phyloP scores from a whole-genome alignment of 2,113 vertebrate genomes.

The Mustelus asterias region DNA sequence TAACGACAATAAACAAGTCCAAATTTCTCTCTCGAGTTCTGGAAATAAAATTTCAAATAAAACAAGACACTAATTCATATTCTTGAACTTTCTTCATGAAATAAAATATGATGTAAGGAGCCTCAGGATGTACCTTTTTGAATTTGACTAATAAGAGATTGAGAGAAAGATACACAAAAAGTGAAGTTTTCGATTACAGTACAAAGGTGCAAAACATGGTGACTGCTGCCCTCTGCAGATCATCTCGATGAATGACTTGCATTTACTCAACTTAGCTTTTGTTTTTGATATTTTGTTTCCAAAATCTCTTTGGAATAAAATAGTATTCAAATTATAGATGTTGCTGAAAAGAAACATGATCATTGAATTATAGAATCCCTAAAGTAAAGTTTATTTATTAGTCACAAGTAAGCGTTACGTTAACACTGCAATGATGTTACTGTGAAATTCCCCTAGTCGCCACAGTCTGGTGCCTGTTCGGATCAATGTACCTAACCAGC shows the following conservation, averaged over 20 bases:
- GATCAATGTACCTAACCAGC: too few species aligned
- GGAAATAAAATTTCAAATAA: background rate
- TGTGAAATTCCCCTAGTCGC: too few species aligned
- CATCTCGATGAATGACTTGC: background rate
- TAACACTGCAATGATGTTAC: too few species aligned
- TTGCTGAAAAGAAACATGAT: too few species aligned
- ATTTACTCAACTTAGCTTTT: background rate
- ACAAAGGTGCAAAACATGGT: background rate
- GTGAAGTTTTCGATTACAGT: background rate
- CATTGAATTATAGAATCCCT: too few species aligned
- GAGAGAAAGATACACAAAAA: background rate
- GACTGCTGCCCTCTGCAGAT: constrained; percentile 37
- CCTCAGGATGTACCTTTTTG: background rate
- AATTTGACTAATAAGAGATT: background rate
- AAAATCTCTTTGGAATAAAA: background rate
- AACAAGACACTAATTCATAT: background rate
- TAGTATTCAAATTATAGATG: background rate
- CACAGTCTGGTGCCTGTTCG: too few species aligned
- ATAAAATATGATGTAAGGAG: background rate
- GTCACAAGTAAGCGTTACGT: too few species aligned
- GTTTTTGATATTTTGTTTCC: background rate
- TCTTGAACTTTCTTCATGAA: background rate
- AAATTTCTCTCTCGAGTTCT: background rate
- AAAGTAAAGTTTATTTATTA: too few species aligned
- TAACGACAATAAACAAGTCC: background rate